Base-by-base conservation (phyloP, 2,888 invertebrate species). In the Hetaerina titia region DNA sequence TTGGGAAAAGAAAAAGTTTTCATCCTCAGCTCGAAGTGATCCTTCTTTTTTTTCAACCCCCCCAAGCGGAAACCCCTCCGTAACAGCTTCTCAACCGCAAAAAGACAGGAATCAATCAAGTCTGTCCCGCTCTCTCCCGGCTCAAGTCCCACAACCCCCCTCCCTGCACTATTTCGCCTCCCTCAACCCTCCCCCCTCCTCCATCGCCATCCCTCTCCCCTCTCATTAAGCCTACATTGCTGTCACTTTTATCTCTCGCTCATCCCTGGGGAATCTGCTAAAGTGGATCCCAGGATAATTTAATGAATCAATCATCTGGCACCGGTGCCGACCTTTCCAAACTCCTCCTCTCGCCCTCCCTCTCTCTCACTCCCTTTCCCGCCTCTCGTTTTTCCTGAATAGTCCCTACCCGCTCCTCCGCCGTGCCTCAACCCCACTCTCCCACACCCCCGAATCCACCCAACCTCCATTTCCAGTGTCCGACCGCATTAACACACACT, bases 61-160 rank as follows among this genome's bases (percentile, higher is more conserved):
- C 31, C 5, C 25, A 1, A 31, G 22, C 7, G 31, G 22, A 25
- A 13, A 25, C 22, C 81, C 81, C 81, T n/a, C 69, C 69, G 81
- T 81, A 81, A 81, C 81, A 81, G 81, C 81, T 81, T 31, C 81
- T 81, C 81, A 81, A 81, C 81, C 81, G 11, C 81, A 81, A 81
- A 81, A 81, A 81, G 81, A 81, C 81, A 81, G 81, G 81, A 81
- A 81, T 81, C 81, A 81, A 81, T 81, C 81, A 81, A 81, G 81
- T 81, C 81, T 81, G 81, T 81, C 31, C 81, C 60, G 4, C 60
- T 17, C 17, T 17, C 60, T 60, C 60, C 60, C 11, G 60, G 11
- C 60, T 17, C 60, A 11, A 60, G 22, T 81, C 9, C 13, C 81
- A 15, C 81, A n/a, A 19, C 19, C 11, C 13, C 31, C 81, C 31